Percentiles rank a stretch among this genome's conserved stretches.
Conservation (phyloP, 2,113 vertebrate genomes). For the Acinonyx jubatus region DNA sequence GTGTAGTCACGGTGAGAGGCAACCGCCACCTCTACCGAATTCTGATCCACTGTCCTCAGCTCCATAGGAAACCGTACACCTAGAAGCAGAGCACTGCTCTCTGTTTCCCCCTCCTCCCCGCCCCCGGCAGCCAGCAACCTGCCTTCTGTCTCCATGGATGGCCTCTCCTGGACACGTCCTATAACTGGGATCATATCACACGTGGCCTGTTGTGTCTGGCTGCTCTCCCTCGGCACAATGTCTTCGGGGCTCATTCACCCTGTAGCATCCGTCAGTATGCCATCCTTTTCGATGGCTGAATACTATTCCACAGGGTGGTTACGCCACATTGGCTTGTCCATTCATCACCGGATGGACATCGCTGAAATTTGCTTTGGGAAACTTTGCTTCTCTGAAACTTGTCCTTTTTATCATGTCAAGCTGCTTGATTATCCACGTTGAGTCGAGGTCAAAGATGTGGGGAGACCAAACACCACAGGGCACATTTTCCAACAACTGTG, state of each 20-base stretch:
- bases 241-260: background rate
- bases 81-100: background rate
- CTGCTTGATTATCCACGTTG: background rate
- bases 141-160: background rate
- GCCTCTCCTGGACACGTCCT: background rate
- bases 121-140: too few species aligned
- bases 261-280: background rate
- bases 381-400: background rate
- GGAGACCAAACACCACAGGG: background rate
- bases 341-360: background rate
- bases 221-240: background rate
- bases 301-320: background rate
- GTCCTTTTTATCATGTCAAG: background rate
- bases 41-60: background rate
- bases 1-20: rapidly evolving
- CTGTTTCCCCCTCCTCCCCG: too few species aligned
- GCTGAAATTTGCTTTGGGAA: background rate
- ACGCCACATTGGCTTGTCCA: background rate
- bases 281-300: background rate
- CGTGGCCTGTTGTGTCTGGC: background rate
- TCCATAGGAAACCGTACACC: background rate
- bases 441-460: background rate
- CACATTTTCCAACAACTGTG: background rate
- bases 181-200: too few species aligned
- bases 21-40: too few species aligned